Evolutionary conservation across 2,888 invertebrate genomes (phyloP), one percentile per base, ranked within the genome.

Genomic region (Eupithecia inturbata): DNA sequence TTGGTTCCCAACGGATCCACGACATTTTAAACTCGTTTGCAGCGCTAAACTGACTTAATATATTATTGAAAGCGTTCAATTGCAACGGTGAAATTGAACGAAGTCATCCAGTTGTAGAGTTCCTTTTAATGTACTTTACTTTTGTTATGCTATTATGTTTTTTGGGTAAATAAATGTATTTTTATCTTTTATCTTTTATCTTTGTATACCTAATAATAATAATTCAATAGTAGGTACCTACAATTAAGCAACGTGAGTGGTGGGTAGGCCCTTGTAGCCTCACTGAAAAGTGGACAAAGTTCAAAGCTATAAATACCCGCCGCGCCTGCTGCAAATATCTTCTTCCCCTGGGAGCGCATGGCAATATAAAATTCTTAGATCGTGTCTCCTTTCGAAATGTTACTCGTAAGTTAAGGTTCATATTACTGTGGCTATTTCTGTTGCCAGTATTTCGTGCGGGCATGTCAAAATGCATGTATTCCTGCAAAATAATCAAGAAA

Each of bases 341-440:
- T 60, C 22, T 41, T 71, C 78, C 75, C 41, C 36, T 9, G 76
- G 73, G 75, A 77, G 63, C 33, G 28, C 39, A 67, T 63, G 73
- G 64, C 72, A 71, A 73, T 73, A 76, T 76, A 67, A 76, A 73
- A 69, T 73, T 76, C 73, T 66, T 74, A 68, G 39, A 68, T 74
- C 74, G 70, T 69, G 62, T 79, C 76, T 67, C 68, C 72, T 74
- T 78, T 67, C 73, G 68, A 69, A 70, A 78, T 75, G 74, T 70
- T 71, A 33, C 74, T 72, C 71, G 53, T 70, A 63, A 63, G 71
- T 63, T 67, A 62, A 66, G 74, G 49, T 28, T 79, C 78, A 70
- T 67, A 70, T 79, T 72, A 63, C 78, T 39, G 41, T 62, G 70
- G 74, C 74, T 79, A 79, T 79, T 76, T 78, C 73, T 57, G 69